These are phyloP conservation scores for Muscicapa comitata DNA, from an alignment of 2,797 vertebrate genomes.

Conservation along the genomic window DNA sequence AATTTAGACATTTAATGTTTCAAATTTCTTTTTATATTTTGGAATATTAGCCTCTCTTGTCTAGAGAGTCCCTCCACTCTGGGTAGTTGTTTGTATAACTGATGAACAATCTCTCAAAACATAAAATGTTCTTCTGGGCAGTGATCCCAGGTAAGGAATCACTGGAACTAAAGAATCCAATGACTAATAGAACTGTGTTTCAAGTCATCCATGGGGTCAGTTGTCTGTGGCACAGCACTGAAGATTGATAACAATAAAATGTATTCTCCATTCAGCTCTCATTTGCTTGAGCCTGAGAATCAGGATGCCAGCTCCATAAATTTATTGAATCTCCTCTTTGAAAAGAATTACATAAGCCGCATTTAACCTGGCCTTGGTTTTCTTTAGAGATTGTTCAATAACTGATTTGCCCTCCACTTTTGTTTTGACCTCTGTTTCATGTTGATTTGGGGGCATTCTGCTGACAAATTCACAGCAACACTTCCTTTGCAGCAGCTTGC, in stretches of 20 bases:
- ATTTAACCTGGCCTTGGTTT: conserved; percentile 6
- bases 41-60: not conserved
- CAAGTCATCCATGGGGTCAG: not conserved
- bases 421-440: conserved; percentile 7
- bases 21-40: not conserved
- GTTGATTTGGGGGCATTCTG: not conserved
- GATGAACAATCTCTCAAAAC: not conserved
- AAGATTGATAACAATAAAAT: not conserved
- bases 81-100: not conserved
- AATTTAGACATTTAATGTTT: not conserved
- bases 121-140: not conserved
- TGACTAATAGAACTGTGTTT: not conserved
- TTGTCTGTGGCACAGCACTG: not conserved
- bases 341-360: not conserved
- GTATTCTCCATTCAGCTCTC: not conserved
- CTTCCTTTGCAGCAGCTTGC: not conserved
- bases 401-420: not conserved
- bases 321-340: not conserved
- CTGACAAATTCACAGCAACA: not conserved
- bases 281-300: not conserved
- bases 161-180: not conserved
- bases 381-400: not conserved
- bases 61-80: not conserved
- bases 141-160: not conserved
- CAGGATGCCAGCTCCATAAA: not conserved